Base-by-base conservation (phyloP, 2,888 invertebrate genomes). In the Campopleginae sp. region DNA sequence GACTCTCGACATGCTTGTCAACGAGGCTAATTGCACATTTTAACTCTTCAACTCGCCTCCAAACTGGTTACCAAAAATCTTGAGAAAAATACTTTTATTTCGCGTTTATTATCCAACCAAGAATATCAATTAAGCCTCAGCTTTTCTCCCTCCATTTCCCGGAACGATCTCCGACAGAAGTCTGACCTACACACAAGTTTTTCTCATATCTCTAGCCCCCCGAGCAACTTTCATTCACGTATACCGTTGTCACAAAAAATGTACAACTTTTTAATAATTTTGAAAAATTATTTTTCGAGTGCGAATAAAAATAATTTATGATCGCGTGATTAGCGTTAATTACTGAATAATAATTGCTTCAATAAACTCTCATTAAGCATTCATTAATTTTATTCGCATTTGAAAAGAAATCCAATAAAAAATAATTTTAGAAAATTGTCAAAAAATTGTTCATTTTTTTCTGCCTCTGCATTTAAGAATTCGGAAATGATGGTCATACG, bases 161-260 rank as follows among this genome's bases (percentile, higher is more conserved):
- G 80, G 82, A 80, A 82, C 19, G 17, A 68, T n/a, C 48, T 38
- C 63, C 65, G 70, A 82, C 81, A 82, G 82, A 80, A 77, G 72
- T 66, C 61, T 38, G 66, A 76, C 51, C 23, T 54, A 48, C 7
- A 58, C 48, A 19, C 63, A 23, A 27, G 6, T 76, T 76, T 80
- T 82, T 76, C 77, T 70, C 65, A 44, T 71, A 65, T 79, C 42
- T 23, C 42, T 31, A 46, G 74, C 72, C 72, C 63, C 68, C 38
- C 38, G 42, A 76, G 44, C 54, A 42, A 80, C 65, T 63, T 80
- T 63, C 44, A 65, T 51, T 5, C 42, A 27, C 19, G 1, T 38
- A 7, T n/a, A n/a, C n/a, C n/a, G n/a, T n/a, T n/a, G n/a, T n/a
- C n/a, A n/a, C n/a, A 58, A 19, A 78, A 54, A 27, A 27, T 10